Base-by-base conservation (phyloP, 2,113 vertebrate species). In the Macrotis lagotis region DNA sequence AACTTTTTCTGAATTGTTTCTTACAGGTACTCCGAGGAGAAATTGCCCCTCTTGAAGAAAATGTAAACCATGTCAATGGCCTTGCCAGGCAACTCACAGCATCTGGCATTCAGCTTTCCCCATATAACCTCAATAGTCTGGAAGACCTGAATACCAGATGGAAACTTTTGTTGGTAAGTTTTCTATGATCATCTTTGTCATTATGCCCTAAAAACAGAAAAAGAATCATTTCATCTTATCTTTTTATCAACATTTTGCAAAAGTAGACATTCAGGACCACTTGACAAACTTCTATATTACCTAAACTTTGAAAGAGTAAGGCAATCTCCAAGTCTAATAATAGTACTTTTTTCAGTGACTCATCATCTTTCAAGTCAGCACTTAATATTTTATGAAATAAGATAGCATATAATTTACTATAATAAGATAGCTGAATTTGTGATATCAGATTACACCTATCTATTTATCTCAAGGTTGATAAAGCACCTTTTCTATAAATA, bases 61-160 rank as follows among this genome's bases (percentile, higher is more conserved):
- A 99, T 28, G 98, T 99, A 22, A 99, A 98, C 37, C 99, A 99
- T 0, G 98, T 99, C 97, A 99, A 99, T 97, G 99, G 99, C 44
- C 98, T 99, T 48, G 99, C 99, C 8, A 99, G 98, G 92, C 99
- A 98, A 1, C 99, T 99, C 92, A 95, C 98, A 59, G 98, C 98
- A 0, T 93, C 98, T 0, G 99, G 99, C 92, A 98, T 99, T 96
- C 99, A 99, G 16, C 98, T 99, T 88, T 99, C 99, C 83, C 98
- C 98, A 26, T 98, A 98, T 98, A 99, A 99, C 88, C 98, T 99
- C 96, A 99, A 98, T 94, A 99, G 98, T 90, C 98, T 99, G 22
- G 99, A 99, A 95, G 99, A 99, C 92, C 98, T 99, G 93, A 99
- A 99, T 98, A 99, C 98, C 3, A 99, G 99, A 96, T 99, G 99